These are phyloP conservation scores for Chaetophractus vellerosus DNA, from an alignment of 2,797 vertebrate genomes.

Conservation along the genomic window DNA sequence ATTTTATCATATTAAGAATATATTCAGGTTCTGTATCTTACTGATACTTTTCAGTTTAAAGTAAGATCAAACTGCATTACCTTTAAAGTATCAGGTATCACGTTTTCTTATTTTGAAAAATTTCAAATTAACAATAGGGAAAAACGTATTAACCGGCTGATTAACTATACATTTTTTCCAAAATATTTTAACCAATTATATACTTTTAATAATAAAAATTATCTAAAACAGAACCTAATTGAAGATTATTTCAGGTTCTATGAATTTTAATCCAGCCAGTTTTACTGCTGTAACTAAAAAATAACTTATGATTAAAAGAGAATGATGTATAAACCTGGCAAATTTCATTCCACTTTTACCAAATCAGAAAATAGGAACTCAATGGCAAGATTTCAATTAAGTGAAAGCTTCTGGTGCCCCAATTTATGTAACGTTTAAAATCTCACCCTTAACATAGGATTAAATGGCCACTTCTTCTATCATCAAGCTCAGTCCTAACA, in stretches of 20 bases:
- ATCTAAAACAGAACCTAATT: background rate
- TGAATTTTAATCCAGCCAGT: background rate
- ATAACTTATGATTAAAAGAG: conserved; percentile 1
- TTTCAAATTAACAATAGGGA: conserved; percentile 2
- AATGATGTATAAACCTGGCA: conserved; percentile 16
- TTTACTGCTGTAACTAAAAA: background rate
- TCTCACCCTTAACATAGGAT: background rate
- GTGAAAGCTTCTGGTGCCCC: conserved; percentile 6
- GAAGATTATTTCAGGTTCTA: background rate
- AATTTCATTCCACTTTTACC: background rate
- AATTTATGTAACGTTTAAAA: background rate
- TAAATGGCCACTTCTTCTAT: background rate
- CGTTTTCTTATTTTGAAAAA: conserved; percentile 42
- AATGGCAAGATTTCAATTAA: conserved; percentile 46
- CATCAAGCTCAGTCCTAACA: background rate
- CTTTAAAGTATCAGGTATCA: background rate
- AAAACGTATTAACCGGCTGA: background rate
- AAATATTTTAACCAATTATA: conserved; percentile 52
- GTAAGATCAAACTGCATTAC: conserved; percentile 7
- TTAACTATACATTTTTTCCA: background rate
- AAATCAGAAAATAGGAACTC: conserved; percentile 22
- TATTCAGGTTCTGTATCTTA: conserved; percentile 36
- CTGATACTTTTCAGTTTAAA: conserved; percentile 10
- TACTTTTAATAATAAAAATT: background rate
- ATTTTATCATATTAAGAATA: conserved; percentile 32